Evolutionary conservation across 2,113 vertebrate genomes (phyloP).

Genomic region (Phainopepla nitens): DNA sequence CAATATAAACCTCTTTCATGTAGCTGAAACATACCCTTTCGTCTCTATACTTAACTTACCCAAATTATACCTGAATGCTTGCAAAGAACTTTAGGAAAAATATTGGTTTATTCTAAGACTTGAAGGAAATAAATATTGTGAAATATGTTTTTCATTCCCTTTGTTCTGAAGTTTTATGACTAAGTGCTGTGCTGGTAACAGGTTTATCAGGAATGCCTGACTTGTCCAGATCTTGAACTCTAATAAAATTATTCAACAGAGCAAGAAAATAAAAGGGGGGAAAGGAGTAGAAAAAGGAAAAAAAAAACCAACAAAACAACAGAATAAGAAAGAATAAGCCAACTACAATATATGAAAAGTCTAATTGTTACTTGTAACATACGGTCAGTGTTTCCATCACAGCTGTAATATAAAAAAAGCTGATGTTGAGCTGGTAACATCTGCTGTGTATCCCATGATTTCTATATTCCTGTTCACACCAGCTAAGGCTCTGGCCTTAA

Average conservation of each 20-base stretch:
- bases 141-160: constrained; percentile 20
- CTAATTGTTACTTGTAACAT: background rate
- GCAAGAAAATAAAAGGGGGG: background rate
- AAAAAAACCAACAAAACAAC: background rate
- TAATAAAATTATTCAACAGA: background rate
- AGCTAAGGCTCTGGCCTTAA: constrained; percentile 3
- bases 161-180: constrained; percentile 22
- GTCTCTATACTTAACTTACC: constrained; percentile 26
- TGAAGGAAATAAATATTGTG: constrained; percentile 6
- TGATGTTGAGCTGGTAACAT: constrained; percentile 25
- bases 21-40: background rate
- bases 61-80: constrained; percentile 14
- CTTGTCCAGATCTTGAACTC: constrained; percentile 15
- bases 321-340: background rate
- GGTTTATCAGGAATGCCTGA: background rate
- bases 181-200: constrained; percentile 3
- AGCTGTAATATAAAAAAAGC: background rate
- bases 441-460: background rate
- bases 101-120: constrained; percentile 18
- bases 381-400: constrained; percentile 5
- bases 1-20: background rate
- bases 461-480: background rate
- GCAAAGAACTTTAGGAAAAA: constrained; percentile 1
- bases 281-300: rapidly evolving
- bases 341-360: background rate